Evolutionary conservation across 2,113 vertebrate genomes (phyloP).

Genomic region (Ceuthmochares aereus): DNA sequence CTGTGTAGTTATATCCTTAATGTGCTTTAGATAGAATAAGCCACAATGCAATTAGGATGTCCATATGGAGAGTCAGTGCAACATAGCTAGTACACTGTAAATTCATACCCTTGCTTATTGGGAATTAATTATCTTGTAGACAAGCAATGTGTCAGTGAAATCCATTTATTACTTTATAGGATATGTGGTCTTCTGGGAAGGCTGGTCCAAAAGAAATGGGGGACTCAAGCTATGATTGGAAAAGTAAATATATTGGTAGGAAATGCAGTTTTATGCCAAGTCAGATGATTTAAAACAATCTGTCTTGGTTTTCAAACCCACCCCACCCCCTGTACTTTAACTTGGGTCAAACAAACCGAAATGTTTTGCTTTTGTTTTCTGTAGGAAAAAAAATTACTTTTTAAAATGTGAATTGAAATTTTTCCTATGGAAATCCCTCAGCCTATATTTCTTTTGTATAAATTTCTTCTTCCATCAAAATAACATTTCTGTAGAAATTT

Average conservation of each 20-base stretch:
- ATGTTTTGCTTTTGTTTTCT: not conserved
- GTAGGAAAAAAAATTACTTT: not conserved
- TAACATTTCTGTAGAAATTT: not conserved
- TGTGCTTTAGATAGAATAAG: slow-evolving; percentile 54
- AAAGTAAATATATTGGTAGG: not conserved
- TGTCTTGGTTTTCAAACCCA: slow-evolving; percentile 22
- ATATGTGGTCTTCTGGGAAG: slow-evolving; percentile 33
- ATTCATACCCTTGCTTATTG: slow-evolving; percentile 47
- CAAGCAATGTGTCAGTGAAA: slow-evolving; percentile 65
- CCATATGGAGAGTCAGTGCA: slow-evolving; percentile 66
- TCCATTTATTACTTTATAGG: not conserved
- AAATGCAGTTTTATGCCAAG: slow-evolving; percentile 48
- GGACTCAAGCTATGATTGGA: slow-evolving; percentile 30
- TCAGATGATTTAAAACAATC: slow-evolving; percentile 50
- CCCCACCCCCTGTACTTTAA: not conserved
- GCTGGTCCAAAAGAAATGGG: slow-evolving; percentile 42
- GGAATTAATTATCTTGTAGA: slow-evolving; percentile 70
- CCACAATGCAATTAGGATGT: slow-evolving; percentile 64
- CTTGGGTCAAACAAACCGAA: slow-evolving; percentile 23
- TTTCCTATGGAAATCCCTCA: not conserved
- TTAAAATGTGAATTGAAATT: not conserved
- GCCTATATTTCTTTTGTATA: not conserved
- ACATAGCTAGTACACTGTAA: slow-evolving; percentile 34
- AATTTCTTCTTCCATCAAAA: not conserved
- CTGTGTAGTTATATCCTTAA: slow-evolving; percentile 28